Conservation (phyloP, 1,140 invertebrate genomes). For the Hetaerina americana region DNA sequence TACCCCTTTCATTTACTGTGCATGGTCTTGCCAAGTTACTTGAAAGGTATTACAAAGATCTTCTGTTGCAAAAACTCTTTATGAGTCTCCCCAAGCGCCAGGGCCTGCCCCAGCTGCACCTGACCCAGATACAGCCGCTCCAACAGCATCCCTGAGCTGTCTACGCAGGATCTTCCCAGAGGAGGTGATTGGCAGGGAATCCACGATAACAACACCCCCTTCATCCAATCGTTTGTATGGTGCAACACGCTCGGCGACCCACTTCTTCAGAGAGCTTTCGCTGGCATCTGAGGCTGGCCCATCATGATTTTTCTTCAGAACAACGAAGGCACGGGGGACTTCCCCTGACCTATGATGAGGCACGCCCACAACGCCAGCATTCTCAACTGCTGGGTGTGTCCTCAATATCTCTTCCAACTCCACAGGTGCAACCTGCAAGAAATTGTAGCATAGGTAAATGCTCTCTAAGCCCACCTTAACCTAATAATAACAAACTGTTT, state of each 20-base stretch:
- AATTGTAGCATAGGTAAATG: too few relatives aligned
- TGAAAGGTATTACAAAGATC: too few relatives aligned
- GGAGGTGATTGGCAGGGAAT: conserved; percentile 26
- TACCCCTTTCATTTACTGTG: too few relatives aligned
- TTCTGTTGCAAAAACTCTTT: too few relatives aligned
- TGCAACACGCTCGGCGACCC: conserved; percentile 15
- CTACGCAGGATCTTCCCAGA: conserved; percentile 32
- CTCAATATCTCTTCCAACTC: conserved; percentile 51
- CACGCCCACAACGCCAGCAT: conserved; percentile 53
- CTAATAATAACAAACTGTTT: too few relatives aligned
- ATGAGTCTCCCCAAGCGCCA: neutral
- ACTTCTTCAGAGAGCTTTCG: conserved; percentile 31
- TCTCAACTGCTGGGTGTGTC: conserved; percentile 44
- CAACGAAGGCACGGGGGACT: conserved; percentile 48
- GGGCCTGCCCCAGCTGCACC: neutral
- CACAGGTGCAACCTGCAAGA: conserved; percentile 35
- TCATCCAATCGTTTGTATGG: conserved; percentile 25
- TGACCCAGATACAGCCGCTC: neutral
- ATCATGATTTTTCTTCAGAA: conserved; percentile 25
- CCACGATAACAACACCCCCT: conserved; percentile 30
- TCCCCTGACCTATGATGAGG: conserved; percentile 43
- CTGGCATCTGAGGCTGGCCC: conserved; percentile 22
- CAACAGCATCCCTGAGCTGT: conserved; percentile 16
- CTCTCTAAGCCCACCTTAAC: too few relatives aligned
- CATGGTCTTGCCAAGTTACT: too few relatives aligned